Conservation (phyloP, 2,797 vertebrate species). For the Lophotriccus pileatus region DNA sequence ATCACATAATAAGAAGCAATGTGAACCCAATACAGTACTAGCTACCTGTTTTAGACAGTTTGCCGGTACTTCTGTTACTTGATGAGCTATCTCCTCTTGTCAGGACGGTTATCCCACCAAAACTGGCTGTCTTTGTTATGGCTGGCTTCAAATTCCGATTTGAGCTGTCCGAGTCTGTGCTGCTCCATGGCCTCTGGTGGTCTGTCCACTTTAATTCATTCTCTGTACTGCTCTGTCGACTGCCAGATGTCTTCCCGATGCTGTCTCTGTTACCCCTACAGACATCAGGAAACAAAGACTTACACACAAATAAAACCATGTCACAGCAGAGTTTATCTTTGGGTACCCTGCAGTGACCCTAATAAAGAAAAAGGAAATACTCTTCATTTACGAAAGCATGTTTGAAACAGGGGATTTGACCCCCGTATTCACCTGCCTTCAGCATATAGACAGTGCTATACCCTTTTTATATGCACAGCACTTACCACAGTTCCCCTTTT, state of each 20-base stretch:
- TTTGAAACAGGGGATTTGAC: neutral
- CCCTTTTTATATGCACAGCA: neutral
- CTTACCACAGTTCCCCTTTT: neutral
- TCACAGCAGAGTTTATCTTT: neutral
- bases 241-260: constrained; percentile 85
- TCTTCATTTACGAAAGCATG: neutral
- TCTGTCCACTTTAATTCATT: constrained; percentile 86
- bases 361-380: neutral
- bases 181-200: constrained; percentile 93
- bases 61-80: constrained; percentile 79
- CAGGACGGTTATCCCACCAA: constrained; percentile 81
- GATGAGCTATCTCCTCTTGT: constrained; percentile 79
- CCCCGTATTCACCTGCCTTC: neutral
- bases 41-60: constrained; percentile 85
- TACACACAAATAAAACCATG: neutral
- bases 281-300: neutral
- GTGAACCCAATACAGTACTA: constrained; percentile 63
- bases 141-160: constrained; percentile 82
- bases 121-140: constrained; percentile 83
- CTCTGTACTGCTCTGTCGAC: constrained; percentile 93
- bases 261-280: constrained; percentile 86
- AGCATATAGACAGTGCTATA: neutral
- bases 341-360: neutral
- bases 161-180: constrained; percentile 93
- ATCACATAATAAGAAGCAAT: neutral